Percentiles rank a stretch among this genome's conserved stretches.
Conservation (phyloP, 1,140 invertebrate species). For the Drosophila orosa region DNA sequence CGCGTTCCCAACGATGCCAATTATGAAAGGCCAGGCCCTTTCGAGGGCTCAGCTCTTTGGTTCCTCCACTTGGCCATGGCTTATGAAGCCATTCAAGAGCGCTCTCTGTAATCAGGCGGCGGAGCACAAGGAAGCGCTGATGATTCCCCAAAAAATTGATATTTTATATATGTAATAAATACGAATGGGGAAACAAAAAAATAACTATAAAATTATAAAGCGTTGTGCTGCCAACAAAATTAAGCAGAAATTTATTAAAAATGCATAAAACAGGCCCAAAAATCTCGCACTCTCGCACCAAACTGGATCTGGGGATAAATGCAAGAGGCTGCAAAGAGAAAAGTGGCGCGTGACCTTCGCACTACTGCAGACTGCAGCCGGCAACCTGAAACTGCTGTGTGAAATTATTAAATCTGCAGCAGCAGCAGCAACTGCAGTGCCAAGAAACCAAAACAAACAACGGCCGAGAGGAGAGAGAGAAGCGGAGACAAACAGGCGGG, state of each 20-base stretch:
- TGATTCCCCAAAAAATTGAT: slow-evolving; percentile 66
- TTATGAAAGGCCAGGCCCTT: slow-evolving; percentile 57
- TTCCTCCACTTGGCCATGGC: slow-evolving; percentile 58
- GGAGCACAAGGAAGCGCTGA: slow-evolving; percentile 44
- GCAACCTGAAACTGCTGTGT: slow-evolving; percentile 43
- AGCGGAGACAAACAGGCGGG: slow-evolving; percentile 1
- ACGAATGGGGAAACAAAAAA: slow-evolving; percentile 14
- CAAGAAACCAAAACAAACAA: slow-evolving; percentile 58
- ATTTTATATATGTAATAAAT: slow-evolving; percentile 70
- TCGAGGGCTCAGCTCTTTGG: slow-evolving; percentile 28
- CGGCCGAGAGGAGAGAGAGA: slow-evolving; percentile 28
- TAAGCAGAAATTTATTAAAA: slow-evolving; percentile 80
- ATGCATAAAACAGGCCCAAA: slow-evolving; percentile 59
- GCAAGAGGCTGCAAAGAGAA: slow-evolving; percentile 59
- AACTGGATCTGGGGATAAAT: slow-evolving; percentile 58
- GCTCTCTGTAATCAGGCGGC: slow-evolving; percentile 57
- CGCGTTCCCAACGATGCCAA: slow-evolving; percentile 76
- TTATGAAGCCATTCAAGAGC: slow-evolving; percentile 79
- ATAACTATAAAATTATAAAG: slow-evolving; percentile 49
- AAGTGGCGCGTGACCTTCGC: slow-evolving; percentile 80
- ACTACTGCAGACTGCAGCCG: slow-evolving; percentile 56
- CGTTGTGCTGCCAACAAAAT: slow-evolving; percentile 48
- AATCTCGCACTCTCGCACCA: slow-evolving; percentile 27
- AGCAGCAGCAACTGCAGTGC: slow-evolving; percentile 12
- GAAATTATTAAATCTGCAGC: slow-evolving; percentile 47